Evolutionary conservation across 2,797 vertebrate species (phyloP).

Genomic region (Neopelma chrysocephalum): DNA sequence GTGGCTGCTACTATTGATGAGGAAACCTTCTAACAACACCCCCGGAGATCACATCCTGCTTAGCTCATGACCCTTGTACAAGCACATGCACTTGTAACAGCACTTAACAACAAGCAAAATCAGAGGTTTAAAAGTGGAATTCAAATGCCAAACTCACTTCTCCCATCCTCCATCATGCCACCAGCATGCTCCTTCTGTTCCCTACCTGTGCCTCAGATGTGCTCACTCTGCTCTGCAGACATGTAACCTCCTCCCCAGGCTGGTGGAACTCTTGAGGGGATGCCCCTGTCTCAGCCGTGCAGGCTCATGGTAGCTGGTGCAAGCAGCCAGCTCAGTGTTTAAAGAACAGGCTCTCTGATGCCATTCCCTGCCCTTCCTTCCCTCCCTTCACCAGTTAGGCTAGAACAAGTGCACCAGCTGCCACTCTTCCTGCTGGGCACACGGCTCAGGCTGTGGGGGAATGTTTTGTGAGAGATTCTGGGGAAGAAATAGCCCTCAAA

Average conservation of each 20-base stretch:
- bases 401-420: not conserved
- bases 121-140: not conserved
- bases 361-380: not conserved
- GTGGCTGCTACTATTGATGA: not conserved
- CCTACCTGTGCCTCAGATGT: not conserved
- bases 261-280: not conserved
- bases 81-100: not conserved
- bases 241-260: rapidly evolving
- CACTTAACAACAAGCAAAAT: not conserved
- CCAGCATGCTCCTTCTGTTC: not conserved
- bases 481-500: not conserved
- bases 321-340: not conserved
- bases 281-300: rapidly evolving
- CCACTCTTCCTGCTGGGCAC: rapidly evolving
- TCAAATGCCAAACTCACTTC: not conserved
- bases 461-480: not conserved
- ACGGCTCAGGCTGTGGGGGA: rapidly evolving
- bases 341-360: not conserved
- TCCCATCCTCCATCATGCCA: not conserved
- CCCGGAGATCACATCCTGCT: not conserved
- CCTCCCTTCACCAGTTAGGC: not conserved
- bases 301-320: rapidly evolving
- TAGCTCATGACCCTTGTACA: not conserved
- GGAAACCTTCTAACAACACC: not conserved
- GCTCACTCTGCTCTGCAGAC: rapidly evolving